Evolutionary conservation across 2,888 invertebrate genomes (phyloP).

Genomic region (Hemistola chrysoprasaria): DNA sequence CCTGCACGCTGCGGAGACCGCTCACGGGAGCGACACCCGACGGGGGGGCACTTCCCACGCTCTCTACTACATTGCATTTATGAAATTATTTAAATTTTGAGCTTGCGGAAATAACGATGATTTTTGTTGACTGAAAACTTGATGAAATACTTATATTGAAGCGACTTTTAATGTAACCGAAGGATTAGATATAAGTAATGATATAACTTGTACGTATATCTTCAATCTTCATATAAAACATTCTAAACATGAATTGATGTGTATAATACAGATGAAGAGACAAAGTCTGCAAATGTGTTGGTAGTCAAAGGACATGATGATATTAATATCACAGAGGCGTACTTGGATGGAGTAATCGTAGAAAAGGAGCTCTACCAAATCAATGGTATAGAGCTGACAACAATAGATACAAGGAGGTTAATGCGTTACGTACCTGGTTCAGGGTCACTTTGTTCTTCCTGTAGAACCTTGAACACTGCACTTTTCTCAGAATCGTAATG

Average conservation of each 20-base stretch:
- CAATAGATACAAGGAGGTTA: slow-evolving; percentile 5
- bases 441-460: slow-evolving; percentile 93
- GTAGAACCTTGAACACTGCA: slow-evolving; percentile 94
- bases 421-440: slow-evolving; percentile 84
- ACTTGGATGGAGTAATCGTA: too few relatives aligned
- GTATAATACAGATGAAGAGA: slow-evolving; percentile 11
- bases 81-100: too few relatives aligned
- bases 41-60: background rate
- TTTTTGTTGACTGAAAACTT: too few relatives aligned
- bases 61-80: background rate
- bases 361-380: background rate
- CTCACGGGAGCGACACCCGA: slow-evolving; percentile 55
- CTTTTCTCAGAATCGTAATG: slow-evolving; percentile 93
- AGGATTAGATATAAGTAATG: slow-evolving; percentile 1
- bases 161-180: too few relatives aligned
- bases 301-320: slow-evolving; percentile 8
- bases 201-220: too few relatives aligned
- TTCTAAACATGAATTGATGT: slow-evolving; percentile 1
- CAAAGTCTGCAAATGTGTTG: slow-evolving; percentile 7
- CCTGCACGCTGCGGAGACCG: slow-evolving; percentile 88
- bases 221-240: too few relatives aligned
- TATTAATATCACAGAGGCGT: background rate
- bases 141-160: too few relatives aligned
- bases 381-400: slow-evolving; percentile 1
- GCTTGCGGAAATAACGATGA: too few relatives aligned